Base-by-base conservation (phyloP, 2,888 invertebrate genomes). In the Polyploca ridens region DNA sequence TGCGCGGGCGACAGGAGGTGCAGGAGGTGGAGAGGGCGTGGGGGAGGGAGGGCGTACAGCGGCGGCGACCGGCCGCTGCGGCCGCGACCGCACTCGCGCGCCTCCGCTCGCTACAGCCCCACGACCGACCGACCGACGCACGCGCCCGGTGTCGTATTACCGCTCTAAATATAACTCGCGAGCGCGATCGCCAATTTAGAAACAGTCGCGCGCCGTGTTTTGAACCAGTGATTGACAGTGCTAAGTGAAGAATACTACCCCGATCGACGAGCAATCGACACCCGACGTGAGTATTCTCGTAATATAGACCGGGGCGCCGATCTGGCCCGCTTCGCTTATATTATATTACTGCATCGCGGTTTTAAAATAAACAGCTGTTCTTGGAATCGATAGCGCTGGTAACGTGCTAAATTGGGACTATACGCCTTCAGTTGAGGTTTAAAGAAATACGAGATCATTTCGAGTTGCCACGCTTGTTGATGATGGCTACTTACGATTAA, bases 191-290 rank as follows among this genome's bases (percentile, higher is more conserved):
- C 93, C 93, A 90, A 93, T 93, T 94, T 92, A 87, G 92, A 92
- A 91, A 91, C 90, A 84, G 87, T 89, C 88, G 86, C 90, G 88
- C 90, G 88, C 85, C 90, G 89, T 93, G 92, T 93, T 91, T 91
- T 93, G 87, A 87, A 90, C 91, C 92, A 92, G 93, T 94, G 93
- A 93, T 94, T 93, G 92, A 92, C 89, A 93, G 93, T 93, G 93
- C 86, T 87, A 90, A 91, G 90, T 91, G 92, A 89, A 91, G 91
- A 91, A 85, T 82, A 82, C 80, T 82, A 78, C 81, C 83, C 83
- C 82, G 79, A 82, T 78, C 82, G 75, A 78, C 86, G 76, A 82
- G 77, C 72, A 75, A 81, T 76, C 80, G 69, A 76, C 83, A 79
- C 74, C 76, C 86, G 78, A 88, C 75, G 93, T 93, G 83, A 93